These are phyloP conservation scores for Lepus timidus DNA, from an alignment of 2,113 vertebrate species.

Conservation along the genomic window DNA sequence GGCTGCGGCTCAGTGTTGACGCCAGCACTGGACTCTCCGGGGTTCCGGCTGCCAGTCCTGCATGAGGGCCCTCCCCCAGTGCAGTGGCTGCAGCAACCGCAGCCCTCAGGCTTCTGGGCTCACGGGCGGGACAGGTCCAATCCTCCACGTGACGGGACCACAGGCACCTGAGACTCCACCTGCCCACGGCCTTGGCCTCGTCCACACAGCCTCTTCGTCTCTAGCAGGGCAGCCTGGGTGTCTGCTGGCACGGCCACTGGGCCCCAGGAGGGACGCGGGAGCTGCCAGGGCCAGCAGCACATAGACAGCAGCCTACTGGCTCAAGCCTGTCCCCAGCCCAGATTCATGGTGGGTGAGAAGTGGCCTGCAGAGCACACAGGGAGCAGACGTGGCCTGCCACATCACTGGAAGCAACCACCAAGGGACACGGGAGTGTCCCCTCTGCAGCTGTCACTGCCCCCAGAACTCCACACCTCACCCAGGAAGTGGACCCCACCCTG, in stretches of 20 bases:
- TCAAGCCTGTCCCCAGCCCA: neutral
- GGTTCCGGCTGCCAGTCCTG: neutral
- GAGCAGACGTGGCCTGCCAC: neutral
- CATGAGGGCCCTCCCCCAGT: too few species aligned
- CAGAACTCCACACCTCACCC: neutral
- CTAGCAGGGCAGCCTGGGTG: neutral
- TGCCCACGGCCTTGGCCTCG: neutral
- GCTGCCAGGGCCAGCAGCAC: neutral
- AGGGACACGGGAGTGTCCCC: neutral
- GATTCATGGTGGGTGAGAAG: too few species aligned
- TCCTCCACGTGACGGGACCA: neutral
- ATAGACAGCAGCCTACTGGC: neutral
- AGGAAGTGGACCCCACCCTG: neutral
- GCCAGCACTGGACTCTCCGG: too few species aligned
- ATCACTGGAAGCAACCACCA: rapidly evolving
- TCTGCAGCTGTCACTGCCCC: neutral
- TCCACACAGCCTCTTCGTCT: neutral
- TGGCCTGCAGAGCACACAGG: rapidly evolving
- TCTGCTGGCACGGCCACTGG: neutral
- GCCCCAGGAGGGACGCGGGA: neutral
- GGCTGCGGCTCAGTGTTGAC: too few species aligned
- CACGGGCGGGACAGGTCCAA: neutral
- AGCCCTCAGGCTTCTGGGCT: neutral
- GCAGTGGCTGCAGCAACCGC: neutral
- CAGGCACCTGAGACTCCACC: neutral